These are phyloP conservation scores for Prorops nasuta DNA, from an alignment of 1,140 invertebrate species.

Conservation along the genomic window DNA sequence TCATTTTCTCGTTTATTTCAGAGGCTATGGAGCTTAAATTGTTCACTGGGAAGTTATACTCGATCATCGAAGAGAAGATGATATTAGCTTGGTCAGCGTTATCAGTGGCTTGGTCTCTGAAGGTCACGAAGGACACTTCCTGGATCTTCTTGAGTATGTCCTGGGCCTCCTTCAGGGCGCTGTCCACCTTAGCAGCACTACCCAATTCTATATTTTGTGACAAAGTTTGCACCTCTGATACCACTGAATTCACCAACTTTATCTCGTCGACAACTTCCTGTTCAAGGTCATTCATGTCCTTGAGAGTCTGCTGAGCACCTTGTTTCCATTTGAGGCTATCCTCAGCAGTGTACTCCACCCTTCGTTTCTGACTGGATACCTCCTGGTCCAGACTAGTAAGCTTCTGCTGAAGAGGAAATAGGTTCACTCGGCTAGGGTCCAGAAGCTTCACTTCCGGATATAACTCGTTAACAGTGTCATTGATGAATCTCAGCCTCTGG, in stretches of 20 bases:
- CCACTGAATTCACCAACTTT: conserved; percentile 58
- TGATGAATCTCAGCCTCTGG: conserved; percentile 72
- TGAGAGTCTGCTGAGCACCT: conserved; percentile 58
- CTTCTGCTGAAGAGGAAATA: conserved; percentile 61
- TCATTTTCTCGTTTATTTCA: conserved; percentile 60
- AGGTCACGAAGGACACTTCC: conserved; percentile 57
- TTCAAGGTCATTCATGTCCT: conserved; percentile 59
- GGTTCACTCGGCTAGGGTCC: conserved; percentile 65
- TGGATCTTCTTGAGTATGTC: conserved; percentile 68
- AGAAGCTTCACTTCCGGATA: conserved; percentile 66
- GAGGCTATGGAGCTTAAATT: conserved; percentile 60
- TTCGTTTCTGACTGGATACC: conserved; percentile 60
- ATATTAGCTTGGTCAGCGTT: conserved; percentile 64
- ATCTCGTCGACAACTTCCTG: conserved; percentile 57
- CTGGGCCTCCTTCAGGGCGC: conserved; percentile 71
- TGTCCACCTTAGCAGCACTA: conserved; percentile 71
- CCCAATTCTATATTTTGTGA: conserved; percentile 67
- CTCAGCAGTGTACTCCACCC: conserved; percentile 53
- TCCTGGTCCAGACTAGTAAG: conserved; percentile 61
- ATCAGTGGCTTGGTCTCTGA: conserved; percentile 57
- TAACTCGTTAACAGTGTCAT: conserved; percentile 65
- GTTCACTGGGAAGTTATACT: conserved; percentile 68
- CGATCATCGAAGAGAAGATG: conserved; percentile 66
- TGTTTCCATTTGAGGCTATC: conserved; percentile 56
- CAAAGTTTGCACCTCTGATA: conserved; percentile 67